These are phyloP conservation scores for Eristalis tenax DNA, from an alignment of 2,888 invertebrate genomes.

Conservation along the genomic window DNA sequence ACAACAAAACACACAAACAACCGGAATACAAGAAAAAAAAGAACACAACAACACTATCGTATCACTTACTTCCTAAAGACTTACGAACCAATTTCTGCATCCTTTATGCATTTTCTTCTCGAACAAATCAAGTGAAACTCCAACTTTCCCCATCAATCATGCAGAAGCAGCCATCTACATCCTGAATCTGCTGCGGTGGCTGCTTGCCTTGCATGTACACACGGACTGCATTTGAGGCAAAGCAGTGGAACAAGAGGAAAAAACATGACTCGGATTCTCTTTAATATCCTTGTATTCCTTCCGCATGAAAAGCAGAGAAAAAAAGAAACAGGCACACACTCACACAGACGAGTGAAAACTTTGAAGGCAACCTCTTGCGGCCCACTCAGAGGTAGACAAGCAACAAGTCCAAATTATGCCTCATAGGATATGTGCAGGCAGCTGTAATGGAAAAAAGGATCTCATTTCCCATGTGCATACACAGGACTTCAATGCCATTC, in stretches of 20 bases:
- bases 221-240: background rate
- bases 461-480: slow-evolving; percentile 39
- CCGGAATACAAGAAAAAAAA: background rate
- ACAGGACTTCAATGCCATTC: slow-evolving; percentile 24
- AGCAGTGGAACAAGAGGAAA: background rate
- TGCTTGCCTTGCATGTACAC: background rate
- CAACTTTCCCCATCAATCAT: slow-evolving; percentile 14
- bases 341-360: background rate
- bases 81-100: background rate
- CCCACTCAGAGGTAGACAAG: background rate
- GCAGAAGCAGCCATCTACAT: background rate
- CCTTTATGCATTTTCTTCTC: background rate
- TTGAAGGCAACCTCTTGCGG: background rate
- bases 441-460: slow-evolving; percentile 21
- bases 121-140: slow-evolving; percentile 3
- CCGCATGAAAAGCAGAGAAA: background rate
- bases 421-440: slow-evolving; percentile 28
- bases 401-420: slow-evolving; percentile 27
- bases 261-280: background rate
- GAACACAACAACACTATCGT: background rate
- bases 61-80: background rate
- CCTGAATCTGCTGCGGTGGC: background rate
- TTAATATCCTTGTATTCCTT: slow-evolving; percentile 16
- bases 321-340: background rate
- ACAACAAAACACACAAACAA: background rate